These are phyloP conservation scores for Drosophila mauritiana DNA, from an alignment of 1,140 invertebrate genomes.

Conservation along the genomic window DNA sequence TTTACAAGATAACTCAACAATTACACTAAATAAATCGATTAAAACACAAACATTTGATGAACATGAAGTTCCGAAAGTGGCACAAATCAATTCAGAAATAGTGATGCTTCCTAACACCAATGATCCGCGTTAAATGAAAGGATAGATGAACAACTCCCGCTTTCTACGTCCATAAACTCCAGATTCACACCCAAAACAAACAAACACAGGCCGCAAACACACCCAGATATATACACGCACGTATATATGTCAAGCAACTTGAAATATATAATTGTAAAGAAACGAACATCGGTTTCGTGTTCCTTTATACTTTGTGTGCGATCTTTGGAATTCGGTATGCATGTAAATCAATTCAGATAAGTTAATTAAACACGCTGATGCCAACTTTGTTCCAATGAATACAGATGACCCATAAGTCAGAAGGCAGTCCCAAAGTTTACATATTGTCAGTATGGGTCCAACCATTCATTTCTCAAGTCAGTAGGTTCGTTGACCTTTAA, in stretches of 20 bases:
- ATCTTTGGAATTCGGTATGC: slow-evolving; percentile 42
- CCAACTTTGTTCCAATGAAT: slow-evolving; percentile 20
- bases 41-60: slow-evolving; percentile 14
- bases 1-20: slow-evolving; percentile 39
- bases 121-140: background rate
- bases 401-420: slow-evolving; percentile 36
- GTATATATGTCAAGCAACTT: slow-evolving; percentile 40
- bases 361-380: slow-evolving; percentile 28
- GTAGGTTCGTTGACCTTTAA: slow-evolving; percentile 34
- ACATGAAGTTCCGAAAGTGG: background rate
- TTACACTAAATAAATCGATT: slow-evolving; percentile 44
- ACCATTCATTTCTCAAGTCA: slow-evolving; percentile 20
- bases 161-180: too few species aligned
- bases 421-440: slow-evolving; percentile 16
- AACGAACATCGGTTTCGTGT: slow-evolving; percentile 28
- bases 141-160: slow-evolving; percentile 11
- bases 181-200: slow-evolving; percentile 6
- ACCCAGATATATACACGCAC: slow-evolving; percentile 13
- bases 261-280: slow-evolving; percentile 55
- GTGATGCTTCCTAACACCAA: slow-evolving; percentile 10
- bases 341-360: slow-evolving; percentile 54
- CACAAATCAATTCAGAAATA: background rate
- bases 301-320: slow-evolving; percentile 14
- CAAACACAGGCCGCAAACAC: slow-evolving; percentile 9
- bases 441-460: slow-evolving; percentile 12